Conservation (phyloP, 2,113 vertebrate species). For the Malurus melanocephalus region DNA sequence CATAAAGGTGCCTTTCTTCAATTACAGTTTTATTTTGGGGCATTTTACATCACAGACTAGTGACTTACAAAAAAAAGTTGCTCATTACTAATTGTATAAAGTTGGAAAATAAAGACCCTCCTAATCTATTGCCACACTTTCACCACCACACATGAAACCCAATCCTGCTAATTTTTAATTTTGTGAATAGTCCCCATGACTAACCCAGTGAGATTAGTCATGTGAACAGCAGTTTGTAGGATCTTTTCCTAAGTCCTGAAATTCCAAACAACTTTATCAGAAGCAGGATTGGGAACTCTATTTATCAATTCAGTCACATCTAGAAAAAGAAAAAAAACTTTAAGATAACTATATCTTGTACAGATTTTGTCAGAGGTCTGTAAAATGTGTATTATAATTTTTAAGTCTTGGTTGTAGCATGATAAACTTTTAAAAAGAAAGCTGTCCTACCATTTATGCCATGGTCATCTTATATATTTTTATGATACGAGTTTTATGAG, state of each 20-base stretch:
- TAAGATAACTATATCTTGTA: background rate
- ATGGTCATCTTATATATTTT: constrained; percentile 54
- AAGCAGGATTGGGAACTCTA: constrained; percentile 47
- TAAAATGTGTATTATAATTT: background rate
- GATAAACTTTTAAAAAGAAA: constrained; percentile 34
- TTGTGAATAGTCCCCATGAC: background rate
- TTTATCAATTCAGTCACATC: constrained; percentile 46
- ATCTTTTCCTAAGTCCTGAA: constrained; percentile 23
- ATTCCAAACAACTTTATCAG: constrained; percentile 8
- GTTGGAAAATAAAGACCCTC: constrained; percentile 37
- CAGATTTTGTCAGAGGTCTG: constrained; percentile 17
- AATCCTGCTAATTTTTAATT: constrained; percentile 29
- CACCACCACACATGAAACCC: constrained; percentile 27
- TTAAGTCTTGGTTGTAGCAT: constrained; percentile 5
- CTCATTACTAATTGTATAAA: constrained; percentile 22
- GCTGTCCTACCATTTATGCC: constrained; percentile 29
- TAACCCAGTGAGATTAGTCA: background rate
- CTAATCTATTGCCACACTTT: constrained; percentile 35
- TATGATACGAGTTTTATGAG: constrained; percentile 21
- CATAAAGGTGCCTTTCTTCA: constrained; percentile 52
- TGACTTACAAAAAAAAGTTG: constrained; percentile 22
- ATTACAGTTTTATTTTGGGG: constrained; percentile 22
- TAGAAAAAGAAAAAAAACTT: constrained; percentile 39
- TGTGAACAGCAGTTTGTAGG: background rate
- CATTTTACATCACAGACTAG: constrained; percentile 18